Conservation (phyloP, 2,113 vertebrate species). For the Pseudolaguvia tuberculata region DNA sequence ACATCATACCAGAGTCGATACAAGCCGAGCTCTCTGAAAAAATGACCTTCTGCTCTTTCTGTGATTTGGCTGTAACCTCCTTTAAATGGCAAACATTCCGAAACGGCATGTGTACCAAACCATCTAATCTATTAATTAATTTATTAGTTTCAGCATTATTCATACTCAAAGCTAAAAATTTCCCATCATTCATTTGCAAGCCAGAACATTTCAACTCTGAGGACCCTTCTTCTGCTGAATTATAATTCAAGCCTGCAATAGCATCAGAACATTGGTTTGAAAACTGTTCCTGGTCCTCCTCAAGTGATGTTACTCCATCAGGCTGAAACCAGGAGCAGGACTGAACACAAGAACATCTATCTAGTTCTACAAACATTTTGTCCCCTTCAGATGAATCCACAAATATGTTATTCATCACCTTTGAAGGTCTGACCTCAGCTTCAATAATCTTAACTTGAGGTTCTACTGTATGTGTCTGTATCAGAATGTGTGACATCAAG, state of each 20-base stretch:
- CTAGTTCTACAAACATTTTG: neutral
- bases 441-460: neutral
- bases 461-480: neutral
- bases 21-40: conserved; percentile 28
- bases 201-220: neutral
- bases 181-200: neutral
- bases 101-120: neutral
- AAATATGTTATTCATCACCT: neutral
- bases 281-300: neutral
- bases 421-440: neutral
- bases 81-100: neutral
- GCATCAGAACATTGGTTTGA: neutral
- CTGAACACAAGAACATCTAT: neutral
- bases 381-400: neutral
- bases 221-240: conserved; percentile 1
- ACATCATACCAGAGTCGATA: conserved; percentile 8
- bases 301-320: neutral
- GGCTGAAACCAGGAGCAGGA: neutral
- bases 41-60: conserved; percentile 40
- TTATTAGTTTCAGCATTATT: neutral
- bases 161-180: neutral
- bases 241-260: neutral
- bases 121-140: neutral
- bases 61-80: conserved; percentile 25
- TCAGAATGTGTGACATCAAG: neutral